Evolutionary conservation across 2,888 invertebrate genomes (phyloP).

Genomic region (Acronicta psi): DNA sequence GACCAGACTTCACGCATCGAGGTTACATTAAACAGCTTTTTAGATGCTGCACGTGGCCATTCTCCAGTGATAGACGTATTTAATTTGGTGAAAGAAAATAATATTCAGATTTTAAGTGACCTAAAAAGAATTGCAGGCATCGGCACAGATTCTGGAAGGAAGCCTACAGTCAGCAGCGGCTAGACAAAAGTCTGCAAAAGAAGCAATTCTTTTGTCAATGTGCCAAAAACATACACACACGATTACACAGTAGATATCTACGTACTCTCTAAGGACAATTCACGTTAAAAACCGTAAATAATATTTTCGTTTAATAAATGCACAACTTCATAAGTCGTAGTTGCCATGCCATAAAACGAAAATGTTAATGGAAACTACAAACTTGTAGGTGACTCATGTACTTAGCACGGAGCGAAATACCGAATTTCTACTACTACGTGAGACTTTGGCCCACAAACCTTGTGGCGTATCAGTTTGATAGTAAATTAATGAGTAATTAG

Average conservation of each 20-base stretch:
- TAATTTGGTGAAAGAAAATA: neutral
- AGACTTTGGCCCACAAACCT: slow-evolving; percentile 14
- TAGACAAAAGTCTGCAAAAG: slow-evolving; percentile 2
- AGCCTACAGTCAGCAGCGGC: neutral
- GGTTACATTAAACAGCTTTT: slow-evolving; percentile 31
- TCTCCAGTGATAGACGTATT: slow-evolving; percentile 1
- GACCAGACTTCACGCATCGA: slow-evolving; percentile 16
- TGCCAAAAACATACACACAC: neutral
- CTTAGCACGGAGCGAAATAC: neutral
- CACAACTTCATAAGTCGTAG: too few species aligned
- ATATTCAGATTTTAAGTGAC: neutral
- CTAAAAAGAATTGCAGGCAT: neutral
- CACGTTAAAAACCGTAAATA: too few species aligned
- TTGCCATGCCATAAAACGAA: too few species aligned
- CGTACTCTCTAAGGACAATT: neutral
- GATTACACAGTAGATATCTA: neutral
- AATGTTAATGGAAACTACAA: too few species aligned
- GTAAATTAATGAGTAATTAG: slow-evolving; percentile 37
- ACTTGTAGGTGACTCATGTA: too few species aligned
- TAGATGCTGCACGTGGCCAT: slow-evolving; percentile 31
- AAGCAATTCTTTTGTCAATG: neutral
- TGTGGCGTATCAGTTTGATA: slow-evolving; percentile 15
- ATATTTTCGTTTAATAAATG: too few species aligned
- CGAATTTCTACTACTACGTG: neutral
- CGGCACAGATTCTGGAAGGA: neutral